Evolutionary conservation across 2,888 invertebrate genomes (phyloP), one percentile per base, ranked within the genome.

Genomic region (Rosalia funebris): DNA sequence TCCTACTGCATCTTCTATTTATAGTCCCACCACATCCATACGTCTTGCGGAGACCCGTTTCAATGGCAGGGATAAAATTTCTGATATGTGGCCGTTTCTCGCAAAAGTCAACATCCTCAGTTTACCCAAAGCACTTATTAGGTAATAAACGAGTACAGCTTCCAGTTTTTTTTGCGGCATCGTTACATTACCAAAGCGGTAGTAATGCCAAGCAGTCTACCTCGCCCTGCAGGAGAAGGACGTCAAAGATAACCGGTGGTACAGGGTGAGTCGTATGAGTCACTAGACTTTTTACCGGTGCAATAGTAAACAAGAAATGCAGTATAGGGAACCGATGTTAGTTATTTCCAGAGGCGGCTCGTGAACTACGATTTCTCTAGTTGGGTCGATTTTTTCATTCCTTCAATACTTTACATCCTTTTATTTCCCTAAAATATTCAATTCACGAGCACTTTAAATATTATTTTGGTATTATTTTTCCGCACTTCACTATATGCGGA

Each of bases 111-210:
- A 75, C 69, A 75, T 72, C 75, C 74, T 74, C 66, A 47, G 48
- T 69, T 72, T 74, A 74, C 73, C 71, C 60, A 71, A 71, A 71
- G 69, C 66, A 72, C 76, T 69, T 76, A 76, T 76, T 76, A 75
- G 76, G 76, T 72, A 75, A 74, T 74, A 68, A 60, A 59, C 57
- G 56, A 57, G 34, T 48, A 42, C 64, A 63, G 70, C 71, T 71
- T 73, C 75, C 66, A 74, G 69, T 75, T 75, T 75, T 75, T 75
- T 69, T 60, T 53, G 25, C 58, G n/a, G 48, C 61, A 65, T 57
- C 48, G 48, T 57, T 58, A 62, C 57, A 48, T 46, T 59, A 54
- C 59, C 11, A 42, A 45, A 45, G 68, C 65, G 61, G 65, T 48
- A 59, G 68, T 62, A 70, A 71, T 72, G 72, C 73, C 74, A 72